A percentile compares a stretch with the other conserved stretches of the same genome.
Evolutionary conservation across 2,113 vertebrate genomes (phyloP).

Genomic region (Triplophysa dalaica): DNA sequence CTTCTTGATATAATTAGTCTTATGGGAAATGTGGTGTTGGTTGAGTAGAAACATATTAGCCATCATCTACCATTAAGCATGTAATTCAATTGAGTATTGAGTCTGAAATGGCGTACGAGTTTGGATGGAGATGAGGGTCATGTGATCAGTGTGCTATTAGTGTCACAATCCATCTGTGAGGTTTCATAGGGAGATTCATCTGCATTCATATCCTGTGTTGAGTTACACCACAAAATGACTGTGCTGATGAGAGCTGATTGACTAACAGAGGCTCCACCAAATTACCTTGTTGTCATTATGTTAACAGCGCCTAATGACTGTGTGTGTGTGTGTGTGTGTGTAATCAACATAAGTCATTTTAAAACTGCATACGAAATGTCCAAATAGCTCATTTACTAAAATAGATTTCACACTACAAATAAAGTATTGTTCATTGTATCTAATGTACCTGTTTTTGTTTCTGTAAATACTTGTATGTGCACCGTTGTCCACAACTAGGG

Average conservation of each 20-base stretch:
- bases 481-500: no score
- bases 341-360: background rate
- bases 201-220: slow-evolving; percentile 26
- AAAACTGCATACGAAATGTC: background rate
- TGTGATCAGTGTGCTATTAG: background rate
- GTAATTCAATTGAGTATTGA: slow-evolving; percentile 7
- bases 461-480: no score
- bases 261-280: slow-evolving; percentile 22
- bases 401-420: no score
- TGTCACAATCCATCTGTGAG: background rate
- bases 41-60: background rate
- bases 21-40: background rate
- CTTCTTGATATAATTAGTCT: background rate
- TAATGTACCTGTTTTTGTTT: no score
- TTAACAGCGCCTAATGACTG: slow-evolving; percentile 23
- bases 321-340: slow-evolving; percentile 24
- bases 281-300: slow-evolving; percentile 42
- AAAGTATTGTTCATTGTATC: no score
- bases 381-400: no score
- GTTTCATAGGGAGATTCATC: slow-evolving; percentile 3
- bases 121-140: background rate
- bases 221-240: slow-evolving; percentile 12
- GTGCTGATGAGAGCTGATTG: slow-evolving; percentile 48
- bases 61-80: background rate
- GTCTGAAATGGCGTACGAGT: background rate